Evolutionary conservation across 2,797 vertebrate species (phyloP).

Genomic region (Sebastes hubbsi): DNA sequence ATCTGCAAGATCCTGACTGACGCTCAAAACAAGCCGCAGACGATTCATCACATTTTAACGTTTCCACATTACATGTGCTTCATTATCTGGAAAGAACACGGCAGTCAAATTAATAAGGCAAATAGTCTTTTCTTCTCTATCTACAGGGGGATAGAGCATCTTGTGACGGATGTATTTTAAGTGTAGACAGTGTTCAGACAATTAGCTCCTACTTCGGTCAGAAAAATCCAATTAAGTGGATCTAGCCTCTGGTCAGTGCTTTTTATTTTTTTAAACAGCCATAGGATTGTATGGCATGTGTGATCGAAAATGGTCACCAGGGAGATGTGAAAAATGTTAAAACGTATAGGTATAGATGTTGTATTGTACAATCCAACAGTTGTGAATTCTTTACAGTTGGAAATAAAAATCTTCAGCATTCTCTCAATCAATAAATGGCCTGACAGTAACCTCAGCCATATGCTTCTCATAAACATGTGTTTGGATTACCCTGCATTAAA

Average conservation of each 20-base stretch:
- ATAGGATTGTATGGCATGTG: neutral
- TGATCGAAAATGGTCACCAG: slow-evolving; percentile 8
- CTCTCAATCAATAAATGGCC: slow-evolving; percentile 1
- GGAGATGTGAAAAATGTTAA: slow-evolving; percentile 16
- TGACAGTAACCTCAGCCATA: neutral
- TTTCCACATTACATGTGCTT: slow-evolving; percentile 23
- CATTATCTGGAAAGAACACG: slow-evolving; percentile 39
- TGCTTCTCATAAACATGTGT: slow-evolving; percentile 16
- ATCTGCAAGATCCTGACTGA: slow-evolving; percentile 30
- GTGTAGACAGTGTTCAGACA: slow-evolving; percentile 43
- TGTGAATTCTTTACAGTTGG: neutral
- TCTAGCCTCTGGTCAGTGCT: slow-evolving; percentile 36
- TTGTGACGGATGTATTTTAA: slow-evolving; percentile 49
- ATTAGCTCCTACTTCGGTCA: slow-evolving; percentile 51
- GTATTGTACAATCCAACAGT: neutral
- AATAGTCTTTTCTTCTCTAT: slow-evolving; percentile 25
- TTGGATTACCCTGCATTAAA: slow-evolving; percentile 44
- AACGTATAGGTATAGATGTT: neutral
- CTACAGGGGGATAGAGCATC: neutral
- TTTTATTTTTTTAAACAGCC: neutral
- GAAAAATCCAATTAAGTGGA: slow-evolving; percentile 60
- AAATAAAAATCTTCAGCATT: slow-evolving; percentile 2
- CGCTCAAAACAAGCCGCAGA: slow-evolving; percentile 26
- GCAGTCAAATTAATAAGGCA: slow-evolving; percentile 50
- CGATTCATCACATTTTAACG: slow-evolving; percentile 41